A percentile compares a stretch with the other conserved stretches of the same genome.
Evolutionary conservation across 2,797 vertebrate species (phyloP).

Genomic region (Acipenser ruthenus): DNA sequence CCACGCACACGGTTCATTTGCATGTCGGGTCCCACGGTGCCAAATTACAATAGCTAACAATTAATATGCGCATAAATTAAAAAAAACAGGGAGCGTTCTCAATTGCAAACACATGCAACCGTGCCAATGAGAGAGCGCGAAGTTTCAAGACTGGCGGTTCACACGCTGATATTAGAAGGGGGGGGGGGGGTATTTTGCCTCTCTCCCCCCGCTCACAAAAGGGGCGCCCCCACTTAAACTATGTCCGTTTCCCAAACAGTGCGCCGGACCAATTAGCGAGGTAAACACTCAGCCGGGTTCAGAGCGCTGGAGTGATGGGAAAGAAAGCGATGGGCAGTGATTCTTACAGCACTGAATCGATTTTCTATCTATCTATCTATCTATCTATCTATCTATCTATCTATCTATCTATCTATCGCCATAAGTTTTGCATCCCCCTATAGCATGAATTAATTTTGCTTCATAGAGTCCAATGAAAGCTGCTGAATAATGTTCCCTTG

Average conservation of each 20-base stretch:
- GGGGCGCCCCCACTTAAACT: neutral
- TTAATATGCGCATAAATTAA: conserved; percentile 79
- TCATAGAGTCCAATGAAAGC: too few relatives aligned
- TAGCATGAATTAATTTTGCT: too few relatives aligned
- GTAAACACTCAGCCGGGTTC: too few relatives aligned
- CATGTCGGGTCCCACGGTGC: conserved; percentile 69
- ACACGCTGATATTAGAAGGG: conserved; percentile 43
- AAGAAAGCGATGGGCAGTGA: too few relatives aligned
- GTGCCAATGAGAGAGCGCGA: conserved; percentile 45
- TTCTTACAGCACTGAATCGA: too few relatives aligned
- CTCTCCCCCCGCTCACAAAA: neutral
- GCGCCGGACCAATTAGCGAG: too few relatives aligned
- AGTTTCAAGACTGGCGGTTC: conserved; percentile 56
- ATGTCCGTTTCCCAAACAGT: too few relatives aligned
- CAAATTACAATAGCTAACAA: conserved; percentile 62
- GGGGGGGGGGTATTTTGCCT: neutral
- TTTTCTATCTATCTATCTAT: too few relatives aligned
- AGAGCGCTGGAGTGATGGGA: too few relatives aligned
- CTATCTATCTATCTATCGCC: neutral
- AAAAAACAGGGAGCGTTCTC: conserved; percentile 47
- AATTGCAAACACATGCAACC: conserved; percentile 58
- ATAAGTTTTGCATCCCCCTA: too few relatives aligned
- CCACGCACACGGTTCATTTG: conserved; percentile 47
- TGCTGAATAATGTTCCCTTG: too few relatives aligned
- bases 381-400: too few relatives aligned